Conservation (phyloP, 2,797 vertebrate genomes). For the Megaceryle alcyon region DNA sequence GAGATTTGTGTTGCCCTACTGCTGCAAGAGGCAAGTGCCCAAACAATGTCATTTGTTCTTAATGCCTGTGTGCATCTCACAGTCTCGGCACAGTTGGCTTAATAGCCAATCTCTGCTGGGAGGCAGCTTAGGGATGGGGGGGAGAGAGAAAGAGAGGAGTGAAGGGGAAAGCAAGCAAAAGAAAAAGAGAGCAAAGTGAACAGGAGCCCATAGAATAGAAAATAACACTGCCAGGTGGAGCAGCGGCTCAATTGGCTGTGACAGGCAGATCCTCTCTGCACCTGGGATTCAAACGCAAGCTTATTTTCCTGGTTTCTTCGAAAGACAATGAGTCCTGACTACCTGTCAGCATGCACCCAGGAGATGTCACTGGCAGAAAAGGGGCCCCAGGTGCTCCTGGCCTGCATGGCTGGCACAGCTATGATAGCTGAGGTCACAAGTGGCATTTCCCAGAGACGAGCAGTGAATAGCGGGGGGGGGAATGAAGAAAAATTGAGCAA, state of each 20-base stretch:
- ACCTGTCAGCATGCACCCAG: conserved; percentile 25
- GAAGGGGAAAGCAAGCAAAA: not conserved
- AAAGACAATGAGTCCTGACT: conserved; percentile 65
- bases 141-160: not conserved
- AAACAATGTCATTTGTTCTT: not conserved
- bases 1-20: not conserved
- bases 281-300: conserved; percentile 54
- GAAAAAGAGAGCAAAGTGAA: not conserved
- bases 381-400: conserved; percentile 46
- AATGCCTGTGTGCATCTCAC: not conserved
- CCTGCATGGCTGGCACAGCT: not conserved
- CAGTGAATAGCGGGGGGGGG: not conserved
- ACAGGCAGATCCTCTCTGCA: conserved; percentile 51
- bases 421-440: conserved; percentile 41
- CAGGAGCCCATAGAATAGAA: not conserved
- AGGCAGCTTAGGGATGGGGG: not conserved
- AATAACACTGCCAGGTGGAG: conserved; percentile 9
- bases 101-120: not conserved
- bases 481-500: not conserved
- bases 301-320: conserved; percentile 42
- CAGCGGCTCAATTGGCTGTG: conserved; percentile 34
- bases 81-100: not conserved
- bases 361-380: conserved; percentile 25
- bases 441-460: not conserved
- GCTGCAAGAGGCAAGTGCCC: not conserved